Percentiles rank a stretch among this genome's conserved stretches.
Evolutionary conservation across 2,113 vertebrate species (phyloP).

Genomic region (Columbina picui): DNA sequence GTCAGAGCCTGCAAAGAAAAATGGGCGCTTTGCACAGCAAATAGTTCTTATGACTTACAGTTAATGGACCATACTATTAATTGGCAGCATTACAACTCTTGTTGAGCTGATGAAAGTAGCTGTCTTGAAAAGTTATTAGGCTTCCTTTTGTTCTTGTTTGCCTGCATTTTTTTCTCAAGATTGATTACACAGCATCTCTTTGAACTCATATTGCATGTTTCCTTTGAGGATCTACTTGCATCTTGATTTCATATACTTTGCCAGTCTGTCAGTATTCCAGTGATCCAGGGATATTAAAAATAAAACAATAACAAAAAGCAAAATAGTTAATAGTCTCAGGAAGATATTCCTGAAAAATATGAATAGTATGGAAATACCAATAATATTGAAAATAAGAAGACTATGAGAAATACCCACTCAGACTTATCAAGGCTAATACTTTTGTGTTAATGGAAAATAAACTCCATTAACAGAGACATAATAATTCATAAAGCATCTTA

Average conservation of each 20-base stretch:
- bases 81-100: constrained; percentile 41
- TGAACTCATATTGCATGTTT: constrained; percentile 33
- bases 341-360: background rate
- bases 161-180: background rate
- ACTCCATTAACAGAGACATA: background rate
- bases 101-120: constrained; percentile 30
- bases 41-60: constrained; percentile 6
- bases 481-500: background rate
- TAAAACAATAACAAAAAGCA: background rate
- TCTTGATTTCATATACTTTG: background rate
- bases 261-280: background rate
- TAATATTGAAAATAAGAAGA: background rate
- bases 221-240: constrained; percentile 31
- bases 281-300: background rate
- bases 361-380: background rate
- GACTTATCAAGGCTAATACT: background rate
- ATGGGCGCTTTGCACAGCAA: background rate
- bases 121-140: constrained; percentile 41
- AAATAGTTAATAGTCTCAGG: background rate
- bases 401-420: background rate
- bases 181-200: constrained; percentile 35
- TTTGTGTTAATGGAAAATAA: background rate
- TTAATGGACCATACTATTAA: constrained; percentile 34
- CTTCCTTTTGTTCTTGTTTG: constrained; percentile 47
- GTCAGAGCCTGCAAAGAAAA: background rate